A percentile compares a stretch with the other conserved stretches of the same genome.
Conservation (phyloP, 2,888 invertebrate genomes). For the Eristalis pertinax region DNA sequence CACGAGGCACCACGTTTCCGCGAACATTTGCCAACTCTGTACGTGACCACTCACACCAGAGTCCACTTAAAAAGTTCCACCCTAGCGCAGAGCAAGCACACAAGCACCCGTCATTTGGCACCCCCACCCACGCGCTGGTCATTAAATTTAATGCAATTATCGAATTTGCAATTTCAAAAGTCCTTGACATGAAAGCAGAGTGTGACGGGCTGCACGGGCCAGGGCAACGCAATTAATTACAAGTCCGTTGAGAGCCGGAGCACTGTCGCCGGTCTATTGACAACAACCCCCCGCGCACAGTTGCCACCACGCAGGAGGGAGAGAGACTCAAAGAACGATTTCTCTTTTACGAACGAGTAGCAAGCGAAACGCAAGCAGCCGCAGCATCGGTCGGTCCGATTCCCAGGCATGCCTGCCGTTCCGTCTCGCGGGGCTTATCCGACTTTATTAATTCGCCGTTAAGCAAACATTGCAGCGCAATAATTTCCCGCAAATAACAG, state of each 20-base stretch:
- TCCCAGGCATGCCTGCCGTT: slow-evolving; percentile 12
- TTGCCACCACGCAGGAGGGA: not conserved
- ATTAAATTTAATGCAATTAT: slow-evolving; percentile 66
- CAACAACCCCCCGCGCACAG: not conserved
- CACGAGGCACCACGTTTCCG: not conserved
- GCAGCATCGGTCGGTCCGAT: slow-evolving; percentile 30
- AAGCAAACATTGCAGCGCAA: slow-evolving; percentile 55
- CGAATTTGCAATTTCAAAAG: slow-evolving; percentile 52
- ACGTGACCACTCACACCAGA: slow-evolving; percentile 27
- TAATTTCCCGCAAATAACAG: slow-evolving; percentile 45
- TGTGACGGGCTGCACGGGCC: slow-evolving; percentile 1
- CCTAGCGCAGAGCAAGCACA: not conserved
- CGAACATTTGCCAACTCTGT: slow-evolving; percentile 6
- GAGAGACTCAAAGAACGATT: slow-evolving; percentile 25
- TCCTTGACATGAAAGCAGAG: slow-evolving; percentile 47
- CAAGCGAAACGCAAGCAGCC: slow-evolving; percentile 33
- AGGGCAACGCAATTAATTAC: not conserved
- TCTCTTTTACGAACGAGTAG: slow-evolving; percentile 44
- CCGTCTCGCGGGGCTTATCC: slow-evolving; percentile 9
- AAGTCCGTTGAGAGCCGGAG: not conserved
- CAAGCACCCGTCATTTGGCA: not conserved
- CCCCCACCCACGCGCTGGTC: slow-evolving; percentile 17
- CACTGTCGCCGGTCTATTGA: not conserved
- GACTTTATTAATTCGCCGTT: slow-evolving; percentile 61
- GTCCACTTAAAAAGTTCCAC: not conserved